These are phyloP conservation scores for Odontomyia ornata DNA, from an alignment of 2,888 invertebrate species.

Conservation along the genomic window DNA sequence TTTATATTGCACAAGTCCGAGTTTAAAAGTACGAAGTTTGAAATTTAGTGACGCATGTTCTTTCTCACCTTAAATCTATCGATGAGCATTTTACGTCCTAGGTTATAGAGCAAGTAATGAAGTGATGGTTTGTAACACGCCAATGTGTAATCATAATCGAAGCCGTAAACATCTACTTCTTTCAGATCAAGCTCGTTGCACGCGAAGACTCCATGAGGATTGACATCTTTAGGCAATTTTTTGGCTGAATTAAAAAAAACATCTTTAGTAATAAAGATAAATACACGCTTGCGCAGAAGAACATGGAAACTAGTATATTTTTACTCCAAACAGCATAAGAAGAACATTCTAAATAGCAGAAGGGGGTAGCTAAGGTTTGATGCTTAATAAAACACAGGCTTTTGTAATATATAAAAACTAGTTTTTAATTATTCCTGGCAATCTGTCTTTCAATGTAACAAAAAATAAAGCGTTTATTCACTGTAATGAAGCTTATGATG, in stretches of 20 bases:
- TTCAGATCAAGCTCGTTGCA: constrained; percentile 94
- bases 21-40: too few relatives aligned
- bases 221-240: constrained; percentile 86
- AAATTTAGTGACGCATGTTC: too few relatives aligned
- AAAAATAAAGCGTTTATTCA: too few relatives aligned
- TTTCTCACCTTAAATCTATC: constrained; percentile 82
- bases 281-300: background rate
- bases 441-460: too few relatives aligned
- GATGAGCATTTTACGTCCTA: constrained; percentile 87
- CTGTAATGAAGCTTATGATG: too few relatives aligned
- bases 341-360: background rate
- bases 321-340: background rate
- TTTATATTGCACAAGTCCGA: too few relatives aligned
- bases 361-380: background rate
- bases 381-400: too few relatives aligned
- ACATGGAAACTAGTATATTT: background rate
- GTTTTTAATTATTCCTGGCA: too few relatives aligned
- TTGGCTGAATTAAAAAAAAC: constrained; percentile 71
- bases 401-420: too few relatives aligned
- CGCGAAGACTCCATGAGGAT: constrained; percentile 89
- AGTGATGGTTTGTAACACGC: constrained; percentile 92
- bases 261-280: background rate
- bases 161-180: constrained; percentile 94
- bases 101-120: constrained; percentile 88
- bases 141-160: constrained; percentile 98